Evolutionary conservation across 2,113 vertebrate species (phyloP).

Genomic region (Lophura nycthemera): DNA sequence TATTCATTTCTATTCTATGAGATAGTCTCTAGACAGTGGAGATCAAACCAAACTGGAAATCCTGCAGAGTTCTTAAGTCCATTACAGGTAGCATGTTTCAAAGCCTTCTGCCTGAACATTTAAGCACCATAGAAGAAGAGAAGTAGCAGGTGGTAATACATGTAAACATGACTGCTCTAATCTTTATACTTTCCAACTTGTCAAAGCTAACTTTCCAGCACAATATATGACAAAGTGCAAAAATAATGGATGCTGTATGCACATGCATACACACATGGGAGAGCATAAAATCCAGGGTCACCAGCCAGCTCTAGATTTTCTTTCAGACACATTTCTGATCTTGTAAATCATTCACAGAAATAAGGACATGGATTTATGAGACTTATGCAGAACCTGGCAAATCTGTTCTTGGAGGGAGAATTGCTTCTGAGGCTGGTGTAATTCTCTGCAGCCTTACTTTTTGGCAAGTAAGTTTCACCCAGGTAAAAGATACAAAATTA

Average conservation of each 20-base stretch:
- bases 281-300: slow-evolving; percentile 3
- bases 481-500: neutral
- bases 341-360: neutral
- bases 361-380: neutral
- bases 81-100: neutral
- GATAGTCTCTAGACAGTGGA: slow-evolving; percentile 10
- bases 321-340: neutral
- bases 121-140: slow-evolving; percentile 29
- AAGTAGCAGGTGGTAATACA: slow-evolving; percentile 37
- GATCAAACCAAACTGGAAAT: slow-evolving; percentile 59
- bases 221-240: neutral
- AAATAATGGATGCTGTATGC: neutral
- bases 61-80: slow-evolving; percentile 36
- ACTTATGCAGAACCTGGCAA: neutral
- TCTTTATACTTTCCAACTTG: slow-evolving; percentile 16
- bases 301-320: neutral
- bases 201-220: slow-evolving; percentile 8
- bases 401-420: neutral
- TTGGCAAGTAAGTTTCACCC: neutral
- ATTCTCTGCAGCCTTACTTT: neutral
- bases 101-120: slow-evolving; percentile 36
- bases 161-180: slow-evolving; percentile 36
- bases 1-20: slow-evolving; percentile 33
- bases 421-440: neutral
- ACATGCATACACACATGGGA: neutral